Base-by-base conservation (phyloP, 2,888 invertebrate genomes). In the Bellardia bayeri region DNA sequence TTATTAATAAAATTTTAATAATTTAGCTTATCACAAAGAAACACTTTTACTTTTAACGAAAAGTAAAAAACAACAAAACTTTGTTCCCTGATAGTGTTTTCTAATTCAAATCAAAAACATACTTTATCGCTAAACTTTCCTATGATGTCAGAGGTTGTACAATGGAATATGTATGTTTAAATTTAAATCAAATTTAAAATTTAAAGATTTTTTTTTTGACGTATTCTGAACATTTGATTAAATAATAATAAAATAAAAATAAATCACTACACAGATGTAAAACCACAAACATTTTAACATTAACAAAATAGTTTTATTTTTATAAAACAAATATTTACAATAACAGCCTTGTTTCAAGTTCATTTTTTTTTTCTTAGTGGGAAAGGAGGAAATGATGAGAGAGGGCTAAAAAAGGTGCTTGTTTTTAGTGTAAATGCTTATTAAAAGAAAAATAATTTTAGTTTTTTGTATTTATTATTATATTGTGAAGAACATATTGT, bases 301-400 rank as follows among this genome's bases (percentile, higher is more conserved):
- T 0, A 64, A 40, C 45, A 45, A 58, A 23, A 58, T 13, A 11
- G 11, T 61, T 37, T 66, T 11, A n/a, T 23, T 51, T 64, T 42
- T 42, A 14, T 42, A 23, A 69, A 49, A 71, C n/a, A 71, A 23
- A 71, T 63, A 61, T 78, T 68, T 78, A 78, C 56, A 78, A 33
- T 8, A 75, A 14, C 63, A 80, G 51, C 64, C 58, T 63, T 54
- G n/a, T 71, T 76, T 82, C 81, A 86, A 86, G 85, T 86, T 82
- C 82, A 81, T 37, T 61, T 33, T 37, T 54, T 16, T 23, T 23
- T 23, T n/a, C n/a, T n/a, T 23, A 23, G 23, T 23, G 23, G 8
- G 7, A n/a, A 9, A 14, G 45, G 13, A 45, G 4, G 23, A 13
- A 33, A 23, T 4, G 33, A 49, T n/a, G 33, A 49, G 37, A n/a